These are phyloP conservation scores for Lycophotia porphyrea DNA, from an alignment of 2,888 invertebrate genomes.

Conservation along the genomic window DNA sequence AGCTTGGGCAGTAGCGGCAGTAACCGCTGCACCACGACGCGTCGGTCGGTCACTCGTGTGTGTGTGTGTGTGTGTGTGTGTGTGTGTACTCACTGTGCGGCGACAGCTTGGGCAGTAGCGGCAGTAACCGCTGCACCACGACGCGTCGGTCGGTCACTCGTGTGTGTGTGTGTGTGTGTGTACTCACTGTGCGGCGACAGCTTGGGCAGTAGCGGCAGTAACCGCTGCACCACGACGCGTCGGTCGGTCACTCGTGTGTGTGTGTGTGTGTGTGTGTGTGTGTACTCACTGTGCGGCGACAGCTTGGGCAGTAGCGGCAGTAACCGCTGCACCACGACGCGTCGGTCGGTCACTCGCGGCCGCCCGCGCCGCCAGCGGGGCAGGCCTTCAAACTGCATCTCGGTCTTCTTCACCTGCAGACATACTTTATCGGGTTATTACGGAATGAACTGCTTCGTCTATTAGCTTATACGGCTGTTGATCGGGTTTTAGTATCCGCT, in stretches of 20 bases:
- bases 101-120: conserved; percentile 38
- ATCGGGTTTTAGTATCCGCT: neutral
- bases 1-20: conserved; percentile 41
- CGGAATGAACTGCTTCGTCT: neutral
- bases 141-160: too few relatives aligned
- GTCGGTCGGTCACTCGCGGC: conserved; percentile 67
- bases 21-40: too few relatives aligned
- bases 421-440: neutral
- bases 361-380: conserved; percentile 82
- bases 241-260: too few relatives aligned
- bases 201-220: conserved; percentile 37
- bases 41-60: too few relatives aligned
- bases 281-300: conserved; percentile 14
- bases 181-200: conserved; percentile 17
- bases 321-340: conserved; percentile 32
- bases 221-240: too few relatives aligned
- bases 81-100: conserved; percentile 1
- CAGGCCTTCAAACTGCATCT: conserved; percentile 74
- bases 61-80: neutral
- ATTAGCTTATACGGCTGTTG: neutral
- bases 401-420: conserved; percentile 64
- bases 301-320: conserved; percentile 40
- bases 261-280: neutral
- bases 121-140: too few relatives aligned
- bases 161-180: neutral